Conservation (phyloP, 2,113 vertebrate genomes). For the Mirza zaza region DNA sequence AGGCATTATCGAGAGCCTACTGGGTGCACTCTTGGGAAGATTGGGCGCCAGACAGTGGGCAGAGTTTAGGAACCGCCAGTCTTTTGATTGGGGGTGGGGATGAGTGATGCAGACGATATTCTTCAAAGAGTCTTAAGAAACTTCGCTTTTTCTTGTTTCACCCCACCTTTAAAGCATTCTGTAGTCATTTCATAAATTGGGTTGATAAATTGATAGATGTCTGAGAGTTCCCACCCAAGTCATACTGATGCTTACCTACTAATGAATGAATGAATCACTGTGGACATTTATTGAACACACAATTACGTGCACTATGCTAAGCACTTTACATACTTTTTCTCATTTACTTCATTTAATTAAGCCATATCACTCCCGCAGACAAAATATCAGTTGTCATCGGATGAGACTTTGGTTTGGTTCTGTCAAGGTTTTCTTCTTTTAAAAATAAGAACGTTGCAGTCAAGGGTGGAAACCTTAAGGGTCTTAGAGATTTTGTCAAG, state of each 20-base stretch:
- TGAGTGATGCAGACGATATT: neutral
- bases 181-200: neutral
- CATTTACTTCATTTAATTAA: conserved; percentile 35
- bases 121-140: neutral
- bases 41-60: neutral
- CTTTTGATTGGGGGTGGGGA: neutral
- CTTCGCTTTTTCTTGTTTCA: neutral
- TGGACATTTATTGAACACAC: neutral
- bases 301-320: neutral
- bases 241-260: neutral
- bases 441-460: neutral
- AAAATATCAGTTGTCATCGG: neutral
- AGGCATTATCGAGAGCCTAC: conserved; percentile 31
- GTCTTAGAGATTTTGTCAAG: neutral
- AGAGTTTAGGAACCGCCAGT: neutral
- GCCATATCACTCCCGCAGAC: neutral
- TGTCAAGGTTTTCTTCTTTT: neutral
- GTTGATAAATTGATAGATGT: neutral
- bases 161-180: neutral
- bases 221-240: neutral
- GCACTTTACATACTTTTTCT: neutral
- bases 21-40: conserved; percentile 12
- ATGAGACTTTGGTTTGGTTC: neutral
- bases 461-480: neutral
- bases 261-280: neutral